These are phyloP conservation scores for Okapia johnstoni DNA, from an alignment of 2,113 vertebrate genomes.

Conservation along the genomic window DNA sequence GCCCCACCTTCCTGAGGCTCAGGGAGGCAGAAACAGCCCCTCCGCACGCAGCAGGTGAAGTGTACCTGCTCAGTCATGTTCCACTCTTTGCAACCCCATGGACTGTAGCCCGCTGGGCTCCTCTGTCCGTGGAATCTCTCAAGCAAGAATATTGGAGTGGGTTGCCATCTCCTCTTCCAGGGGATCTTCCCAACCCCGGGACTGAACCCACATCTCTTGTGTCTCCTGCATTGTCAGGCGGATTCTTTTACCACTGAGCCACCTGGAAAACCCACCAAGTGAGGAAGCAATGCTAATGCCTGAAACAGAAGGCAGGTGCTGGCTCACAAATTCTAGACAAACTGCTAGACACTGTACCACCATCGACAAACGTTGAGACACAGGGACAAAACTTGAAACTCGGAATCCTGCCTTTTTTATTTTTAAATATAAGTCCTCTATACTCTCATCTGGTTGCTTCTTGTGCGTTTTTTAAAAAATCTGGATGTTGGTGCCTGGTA, in stretches of 20 bases:
- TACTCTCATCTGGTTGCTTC: neutral
- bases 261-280: neutral
- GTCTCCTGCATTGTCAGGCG: neutral
- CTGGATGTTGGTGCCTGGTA: neutral
- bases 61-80: neutral
- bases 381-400: neutral
- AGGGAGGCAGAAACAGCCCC: neutral
- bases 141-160: neutral
- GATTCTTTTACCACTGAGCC: neutral
- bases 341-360: neutral
- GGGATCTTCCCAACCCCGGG: neutral
- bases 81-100: neutral
- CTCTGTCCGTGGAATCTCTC: neutral
- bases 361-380: neutral
- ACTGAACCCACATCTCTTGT: neutral
- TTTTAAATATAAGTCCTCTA: neutral
- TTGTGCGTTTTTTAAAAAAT: neutral
- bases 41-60: neutral
- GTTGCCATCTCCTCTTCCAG: neutral
- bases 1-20: neutral
- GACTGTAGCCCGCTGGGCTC: neutral
- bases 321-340: neutral
- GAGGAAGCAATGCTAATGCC: neutral
- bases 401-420: neutral
- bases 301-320: neutral